Evolutionary conservation across 92 coral and sea anemone species (phyloP).

Genomic region (Umimayanthus chanpuru): DNA sequence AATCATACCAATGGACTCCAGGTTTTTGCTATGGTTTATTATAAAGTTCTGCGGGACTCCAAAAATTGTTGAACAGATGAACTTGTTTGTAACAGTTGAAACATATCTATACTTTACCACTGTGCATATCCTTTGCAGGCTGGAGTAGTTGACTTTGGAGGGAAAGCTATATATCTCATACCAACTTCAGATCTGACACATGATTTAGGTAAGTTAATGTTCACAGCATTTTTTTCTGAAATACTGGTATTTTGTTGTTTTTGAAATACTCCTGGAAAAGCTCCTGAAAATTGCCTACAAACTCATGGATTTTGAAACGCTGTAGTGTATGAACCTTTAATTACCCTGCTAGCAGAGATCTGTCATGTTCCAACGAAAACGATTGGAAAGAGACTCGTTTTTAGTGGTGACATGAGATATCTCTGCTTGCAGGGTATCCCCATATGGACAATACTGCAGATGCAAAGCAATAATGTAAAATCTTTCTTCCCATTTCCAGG

Average conservation of each 20-base stretch:
- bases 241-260: neutral
- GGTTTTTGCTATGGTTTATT: neutral
- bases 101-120: neutral
- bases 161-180: conserved; percentile 74
- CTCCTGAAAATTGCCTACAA: too few relatives aligned
- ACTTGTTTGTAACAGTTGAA: neutral
- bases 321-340: neutral
- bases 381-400: too few relatives aligned
- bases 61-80: neutral
- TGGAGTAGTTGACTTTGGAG: conserved; percentile 85
- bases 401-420: too few relatives aligned
- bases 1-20: neutral
- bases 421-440: too few relatives aligned
- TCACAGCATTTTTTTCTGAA: neutral
- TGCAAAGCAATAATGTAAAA: neutral
- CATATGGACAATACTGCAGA: neutral
- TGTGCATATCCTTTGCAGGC: conserved; percentile 63
- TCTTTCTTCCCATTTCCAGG: conserved; percentile 50
- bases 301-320: too few relatives aligned
- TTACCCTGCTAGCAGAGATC: too few relatives aligned
- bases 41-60: neutral
- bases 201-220: conserved; percentile 72
- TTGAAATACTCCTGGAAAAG: too few relatives aligned
- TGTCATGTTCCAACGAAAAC: too few relatives aligned
- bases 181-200: conserved; percentile 91